Percentiles rank a stretch among this genome's conserved stretches.
These are phyloP conservation scores for Steinernema hermaphroditum DNA, from an alignment of 2,888 invertebrate species.

Conservation along the genomic window DNA sequence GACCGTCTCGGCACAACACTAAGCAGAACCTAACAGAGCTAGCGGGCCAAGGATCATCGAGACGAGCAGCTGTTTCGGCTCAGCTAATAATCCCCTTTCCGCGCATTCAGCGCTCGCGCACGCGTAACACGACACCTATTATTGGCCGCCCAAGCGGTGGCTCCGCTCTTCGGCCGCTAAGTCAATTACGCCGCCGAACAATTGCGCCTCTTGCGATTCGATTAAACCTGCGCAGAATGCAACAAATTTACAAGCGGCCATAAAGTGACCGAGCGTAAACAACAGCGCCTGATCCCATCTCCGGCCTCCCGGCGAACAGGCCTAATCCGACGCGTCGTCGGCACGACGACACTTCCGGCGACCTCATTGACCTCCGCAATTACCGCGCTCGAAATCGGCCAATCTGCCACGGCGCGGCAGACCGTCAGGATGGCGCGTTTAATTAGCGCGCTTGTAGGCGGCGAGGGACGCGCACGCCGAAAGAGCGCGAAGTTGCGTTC, in stretches of 20 bases:
- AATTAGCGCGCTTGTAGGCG: not conserved
- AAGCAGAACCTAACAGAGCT: not conserved
- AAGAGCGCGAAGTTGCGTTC: not conserved
- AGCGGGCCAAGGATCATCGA: not conserved
- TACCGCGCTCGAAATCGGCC: constrained; percentile 17
- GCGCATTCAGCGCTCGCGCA: not conserved
- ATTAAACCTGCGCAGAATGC: not conserved
- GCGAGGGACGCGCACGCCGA: not conserved
- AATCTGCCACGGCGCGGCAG: constrained; percentile 11
- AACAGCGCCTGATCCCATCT: no score
- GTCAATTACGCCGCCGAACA: constrained; percentile 22
- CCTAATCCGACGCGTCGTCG: not conserved
- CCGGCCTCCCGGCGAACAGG: not conserved
- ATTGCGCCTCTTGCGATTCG: not conserved
- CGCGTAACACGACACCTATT: constrained; percentile 21
- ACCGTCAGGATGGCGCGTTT: not conserved
- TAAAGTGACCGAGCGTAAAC: not conserved
- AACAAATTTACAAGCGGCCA: not conserved
- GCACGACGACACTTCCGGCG: constrained; percentile 22
- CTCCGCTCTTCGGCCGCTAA: not conserved
- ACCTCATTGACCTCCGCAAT: constrained; percentile 28
- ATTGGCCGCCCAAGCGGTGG: not conserved
- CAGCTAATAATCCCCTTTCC: constrained; percentile 12
- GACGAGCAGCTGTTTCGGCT: constrained; percentile 21
- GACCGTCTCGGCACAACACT: not conserved